Base-by-base conservation (phyloP, 1,140 invertebrate genomes). In the Uloborus diversus region DNA sequence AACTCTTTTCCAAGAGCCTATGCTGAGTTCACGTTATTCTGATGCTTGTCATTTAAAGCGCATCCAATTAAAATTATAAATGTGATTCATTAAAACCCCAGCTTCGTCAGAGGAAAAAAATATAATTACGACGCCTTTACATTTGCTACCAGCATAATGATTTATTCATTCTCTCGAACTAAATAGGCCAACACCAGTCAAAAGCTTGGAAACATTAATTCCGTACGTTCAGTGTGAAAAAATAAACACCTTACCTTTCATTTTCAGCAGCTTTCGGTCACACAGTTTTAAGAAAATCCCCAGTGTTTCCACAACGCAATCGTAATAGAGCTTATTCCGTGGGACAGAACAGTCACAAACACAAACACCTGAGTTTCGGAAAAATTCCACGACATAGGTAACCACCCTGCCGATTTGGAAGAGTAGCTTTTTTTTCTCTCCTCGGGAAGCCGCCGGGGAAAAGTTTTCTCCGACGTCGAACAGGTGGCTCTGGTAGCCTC, bases 381-480 rank as follows among this genome's bases (percentile, higher is more conserved):
- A 30, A 59, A 28, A 59, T 28, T 59, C 28, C 20, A 53, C 51
- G 1, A 1, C 1, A 1, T 2, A 1, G 14, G 51, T 3, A 53
- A 47, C 13, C n/a, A 53, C 25, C 51, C n/a, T 20, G n/a, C n/a
- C n/a, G n/a, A n/a, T n/a, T n/a, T n/a, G n/a, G n/a, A n/a, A 53
- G 51, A 53, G 25, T 7, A 1, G 1, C 1, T n/a, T n/a, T n/a
- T n/a, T n/a, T n/a, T n/a, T n/a, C n/a, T n/a, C n/a, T n/a, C n/a
- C n/a, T n/a, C n/a, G n/a, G 9, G n/a, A 30, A 28, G 56, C 25
- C 56, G 51, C 25, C 7, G 51, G 51, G 32, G 27, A 59, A 59
- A 59, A 59, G 56, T 59, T 59, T 30, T 25, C 25, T n/a, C n/a
- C 32, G 32, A 59, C 56, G 56, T 59, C 56, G n/a, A 59, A 59